A percentile compares a stretch with the other conserved stretches of the same genome.
Evolutionary conservation across 2,888 invertebrate genomes (phyloP).

Genomic region (Azorinus chamasolen): DNA sequence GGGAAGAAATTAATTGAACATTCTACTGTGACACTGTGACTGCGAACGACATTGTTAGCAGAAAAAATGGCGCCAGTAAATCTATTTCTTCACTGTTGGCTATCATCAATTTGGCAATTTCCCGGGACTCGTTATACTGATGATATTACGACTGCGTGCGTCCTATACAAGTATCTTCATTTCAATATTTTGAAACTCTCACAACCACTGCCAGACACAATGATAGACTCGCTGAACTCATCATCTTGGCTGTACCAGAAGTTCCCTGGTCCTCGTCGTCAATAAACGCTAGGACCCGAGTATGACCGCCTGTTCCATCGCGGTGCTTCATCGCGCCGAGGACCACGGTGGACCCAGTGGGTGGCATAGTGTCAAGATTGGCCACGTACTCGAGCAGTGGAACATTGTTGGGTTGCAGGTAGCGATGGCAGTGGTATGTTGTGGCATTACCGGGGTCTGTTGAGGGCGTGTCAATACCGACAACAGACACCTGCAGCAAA

Average conservation of each 20-base stretch:
- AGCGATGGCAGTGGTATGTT: not conserved
- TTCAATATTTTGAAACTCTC: too few species aligned
- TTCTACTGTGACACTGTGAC: too few species aligned
- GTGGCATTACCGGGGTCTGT: not conserved
- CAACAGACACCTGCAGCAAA: constrained; percentile 6
- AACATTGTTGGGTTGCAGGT: constrained; percentile 17
- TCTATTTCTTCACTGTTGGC: too few species aligned
- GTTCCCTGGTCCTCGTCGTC: constrained; percentile 15
- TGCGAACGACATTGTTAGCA: too few species aligned
- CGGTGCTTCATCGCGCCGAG: constrained; percentile 21
- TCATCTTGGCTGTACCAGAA: not conserved
- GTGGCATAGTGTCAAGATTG: constrained; percentile 21
- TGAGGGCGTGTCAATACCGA: constrained; percentile 11
- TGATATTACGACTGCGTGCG: too few species aligned
- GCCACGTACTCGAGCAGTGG: constrained; percentile 33
- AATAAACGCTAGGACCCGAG: constrained; percentile 19
- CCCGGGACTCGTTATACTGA: too few species aligned
- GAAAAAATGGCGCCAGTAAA: too few species aligned
- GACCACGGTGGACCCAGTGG: constrained; percentile 22
- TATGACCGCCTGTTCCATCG: constrained; percentile 12
- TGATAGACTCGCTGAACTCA: too few species aligned
- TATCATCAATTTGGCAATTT: too few species aligned
- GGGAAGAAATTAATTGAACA: too few species aligned
- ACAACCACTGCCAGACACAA: too few species aligned
- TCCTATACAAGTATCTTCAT: too few species aligned